phyloP scores from a whole-genome alignment of 2,888 invertebrate species.

The Arrhopalites spinosus region DNA sequence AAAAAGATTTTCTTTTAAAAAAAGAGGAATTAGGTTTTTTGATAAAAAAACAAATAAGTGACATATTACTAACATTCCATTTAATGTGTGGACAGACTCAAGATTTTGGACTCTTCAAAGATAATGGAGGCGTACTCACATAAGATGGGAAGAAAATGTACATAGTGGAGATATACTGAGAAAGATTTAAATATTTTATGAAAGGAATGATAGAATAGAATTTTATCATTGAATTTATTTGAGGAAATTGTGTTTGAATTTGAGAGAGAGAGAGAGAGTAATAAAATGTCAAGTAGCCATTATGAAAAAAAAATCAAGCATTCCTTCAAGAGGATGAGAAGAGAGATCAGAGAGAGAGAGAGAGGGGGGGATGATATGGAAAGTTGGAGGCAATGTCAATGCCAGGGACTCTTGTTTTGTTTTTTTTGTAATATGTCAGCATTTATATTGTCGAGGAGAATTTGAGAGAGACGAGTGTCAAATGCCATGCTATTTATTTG shows the following conservation, averaged over 20 bases:
- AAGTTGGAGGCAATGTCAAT: constrained; percentile 6
- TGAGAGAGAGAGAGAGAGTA: neutral
- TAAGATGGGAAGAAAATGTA: no score
- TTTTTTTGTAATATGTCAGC: constrained; percentile 4
- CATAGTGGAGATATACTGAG: neutral
- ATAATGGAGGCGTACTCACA: no score
- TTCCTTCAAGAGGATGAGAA: neutral
- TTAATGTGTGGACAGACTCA: no score
- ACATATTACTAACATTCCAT: no score
- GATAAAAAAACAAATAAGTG: no score
- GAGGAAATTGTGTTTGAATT: neutral
- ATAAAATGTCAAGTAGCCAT: constrained; percentile 10
- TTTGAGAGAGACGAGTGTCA: no score
- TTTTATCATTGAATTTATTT: neutral
- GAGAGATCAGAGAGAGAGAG: neutral
- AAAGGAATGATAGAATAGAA: neutral
- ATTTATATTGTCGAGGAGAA: neutral
- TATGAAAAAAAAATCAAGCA: neutral
- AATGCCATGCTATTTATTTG: no score
- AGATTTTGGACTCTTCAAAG: no score
- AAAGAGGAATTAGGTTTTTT: no score
- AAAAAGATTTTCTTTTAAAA: no score
- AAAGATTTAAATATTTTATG: neutral
- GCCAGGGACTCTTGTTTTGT: neutral
- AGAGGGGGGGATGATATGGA: neutral